These are phyloP conservation scores for Alligator mississippiensis DNA, from an alignment of 2,113 vertebrate species.

Conservation along the genomic window DNA sequence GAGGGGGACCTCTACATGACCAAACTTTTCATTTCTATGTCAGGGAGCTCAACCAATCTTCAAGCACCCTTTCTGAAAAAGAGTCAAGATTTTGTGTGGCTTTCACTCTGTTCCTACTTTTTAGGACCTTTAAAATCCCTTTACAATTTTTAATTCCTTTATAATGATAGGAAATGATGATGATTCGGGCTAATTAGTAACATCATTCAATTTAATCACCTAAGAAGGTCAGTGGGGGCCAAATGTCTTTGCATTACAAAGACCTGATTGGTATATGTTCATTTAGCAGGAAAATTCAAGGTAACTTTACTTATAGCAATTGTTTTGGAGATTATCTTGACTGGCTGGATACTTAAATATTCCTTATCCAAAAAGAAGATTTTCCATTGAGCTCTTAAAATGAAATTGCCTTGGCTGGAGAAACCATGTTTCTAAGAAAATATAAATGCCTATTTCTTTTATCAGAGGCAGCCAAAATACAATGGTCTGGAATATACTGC, in stretches of 20 bases:
- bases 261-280: not conserved
- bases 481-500: slow-evolving; percentile 7
- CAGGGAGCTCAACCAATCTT: not conserved
- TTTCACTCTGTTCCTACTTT: not conserved
- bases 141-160: not conserved
- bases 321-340: not conserved
- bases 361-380: not conserved
- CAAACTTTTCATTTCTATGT: too few species aligned
- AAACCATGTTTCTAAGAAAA: slow-evolving; percentile 4
- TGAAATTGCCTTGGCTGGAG: not conserved
- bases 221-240: not conserved
- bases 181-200: not conserved
- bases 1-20: too few species aligned
- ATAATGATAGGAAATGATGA: not conserved
- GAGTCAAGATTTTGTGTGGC: not conserved
- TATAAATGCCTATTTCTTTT: slow-evolving; percentile 11
- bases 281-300: not conserved
- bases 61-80: not conserved
- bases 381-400: not conserved
- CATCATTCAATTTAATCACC: not conserved
- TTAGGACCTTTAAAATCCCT: not conserved
- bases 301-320: not conserved
- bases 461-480: not conserved
- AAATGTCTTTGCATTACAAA: not conserved
- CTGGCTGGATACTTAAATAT: not conserved